Conservation (phyloP, 2,113 vertebrate genomes). For the Ranitomeya variabilis region DNA sequence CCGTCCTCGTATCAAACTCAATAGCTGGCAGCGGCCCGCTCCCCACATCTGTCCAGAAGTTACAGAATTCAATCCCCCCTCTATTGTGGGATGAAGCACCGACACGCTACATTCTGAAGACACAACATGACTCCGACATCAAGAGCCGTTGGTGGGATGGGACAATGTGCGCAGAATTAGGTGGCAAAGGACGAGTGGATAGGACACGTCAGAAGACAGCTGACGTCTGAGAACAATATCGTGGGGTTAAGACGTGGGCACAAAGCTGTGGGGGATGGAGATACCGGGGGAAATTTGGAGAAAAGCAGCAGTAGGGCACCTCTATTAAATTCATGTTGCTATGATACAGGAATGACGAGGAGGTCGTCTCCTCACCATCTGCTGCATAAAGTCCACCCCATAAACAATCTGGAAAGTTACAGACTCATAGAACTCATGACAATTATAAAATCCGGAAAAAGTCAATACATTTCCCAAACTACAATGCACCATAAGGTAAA, state of each 20-base stretch:
- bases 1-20: neutral
- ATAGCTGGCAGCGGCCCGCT: neutral
- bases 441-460: neutral
- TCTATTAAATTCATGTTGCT: constrained; percentile 22
- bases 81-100: neutral
- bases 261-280: constrained; percentile 37
- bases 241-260: constrained; percentile 53
- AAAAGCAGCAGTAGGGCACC: constrained; percentile 13
- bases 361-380: constrained; percentile 47
- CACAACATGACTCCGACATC: neutral
- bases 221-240: constrained; percentile 52
- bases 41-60: neutral
- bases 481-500: neutral
- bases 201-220: constrained; percentile 16
- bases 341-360: constrained; percentile 27
- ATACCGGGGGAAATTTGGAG: neutral
- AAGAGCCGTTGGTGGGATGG: constrained; percentile 11
- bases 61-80: neutral
- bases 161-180: rapidly evolving
- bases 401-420: neutral
- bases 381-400: constrained; percentile 14
- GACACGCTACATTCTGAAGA: neutral
- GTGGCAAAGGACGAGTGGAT: neutral
- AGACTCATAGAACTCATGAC: neutral
- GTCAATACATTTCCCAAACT: neutral